Conservation (phyloP, 1,140 invertebrate genomes). For the Aricia agestis region DNA sequence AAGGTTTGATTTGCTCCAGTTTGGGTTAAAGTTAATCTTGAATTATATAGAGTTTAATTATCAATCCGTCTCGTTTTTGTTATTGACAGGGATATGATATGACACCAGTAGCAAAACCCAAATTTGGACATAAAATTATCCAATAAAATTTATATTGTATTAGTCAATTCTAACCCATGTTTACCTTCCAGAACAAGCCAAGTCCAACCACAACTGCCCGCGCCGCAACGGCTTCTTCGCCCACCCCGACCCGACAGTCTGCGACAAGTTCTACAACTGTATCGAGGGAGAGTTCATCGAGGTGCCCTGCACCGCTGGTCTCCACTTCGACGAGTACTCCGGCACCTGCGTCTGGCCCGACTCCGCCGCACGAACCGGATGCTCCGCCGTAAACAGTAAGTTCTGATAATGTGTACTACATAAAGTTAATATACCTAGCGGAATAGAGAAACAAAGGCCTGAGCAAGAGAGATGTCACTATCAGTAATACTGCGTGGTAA, state of each 20-base stretch:
- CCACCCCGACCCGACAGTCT: slow-evolving; percentile 87
- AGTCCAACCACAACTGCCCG: slow-evolving; percentile 84
- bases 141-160: no score
- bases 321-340: slow-evolving; percentile 92
- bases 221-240: slow-evolving; percentile 92
- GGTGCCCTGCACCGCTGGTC: slow-evolving; percentile 88
- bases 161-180: background rate
- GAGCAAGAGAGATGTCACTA: no score
- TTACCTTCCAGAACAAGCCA: slow-evolving; percentile 82
- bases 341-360: slow-evolving; percentile 93
- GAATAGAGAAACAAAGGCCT: no score
- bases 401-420: background rate
- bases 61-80: no score
- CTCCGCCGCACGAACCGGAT: slow-evolving; percentile 85
- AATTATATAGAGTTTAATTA: no score
- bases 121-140: no score
- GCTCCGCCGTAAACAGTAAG: slow-evolving; percentile 76
- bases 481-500: no score
- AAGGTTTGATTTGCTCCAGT: no score
- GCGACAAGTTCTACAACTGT: slow-evolving; percentile 92
- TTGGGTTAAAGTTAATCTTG: no score
- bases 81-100: no score
- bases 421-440: no score
- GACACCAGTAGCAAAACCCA: no score
- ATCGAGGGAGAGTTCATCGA: slow-evolving; percentile 89